Base-by-base conservation (phyloP, 2,113 vertebrate genomes). In the western clawed frog (Xenopus tropicalis) region DNA sequence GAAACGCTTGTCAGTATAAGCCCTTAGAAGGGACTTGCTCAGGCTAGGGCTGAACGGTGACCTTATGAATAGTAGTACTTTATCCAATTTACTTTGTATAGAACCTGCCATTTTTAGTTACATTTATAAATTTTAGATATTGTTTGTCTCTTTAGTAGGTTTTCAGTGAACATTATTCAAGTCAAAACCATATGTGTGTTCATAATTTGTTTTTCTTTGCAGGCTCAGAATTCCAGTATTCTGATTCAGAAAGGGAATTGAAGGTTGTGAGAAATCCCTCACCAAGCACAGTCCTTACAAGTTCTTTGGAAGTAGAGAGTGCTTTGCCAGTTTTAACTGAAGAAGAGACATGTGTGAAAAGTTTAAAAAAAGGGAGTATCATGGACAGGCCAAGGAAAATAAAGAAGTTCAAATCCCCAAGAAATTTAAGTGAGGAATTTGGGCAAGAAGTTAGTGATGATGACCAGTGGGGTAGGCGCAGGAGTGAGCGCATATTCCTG, bases 401-500 rank as follows among this genome's bases (percentile, higher is more conserved):
- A 16, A 88, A 89, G 78, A 94, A 93, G 78, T 83, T 89, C 13
- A 94, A 95, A 65, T 88, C 92, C 0, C 87, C 91, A 0, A 86
- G 90, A 25, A 91, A 93, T 22, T 70, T 93, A 11, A 95, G 91
- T 86, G 93, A 94, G 0, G 96, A 98, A 81, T 91, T 93, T 0
- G 84, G 90, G 1, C 82, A 86, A 0, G 93, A 93, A 75, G 84
- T 88, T 84, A 98, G 95, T 0, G 96, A 98, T 0, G 97, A 98
- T 0, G 96, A 98, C 68, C 89, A 91, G 54, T 99, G 96, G 96
- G 93, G 89, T 0, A 88, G 97, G 0, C 85, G 97, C 2, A 89
- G 97, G 78, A 99, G 97, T 0, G 97, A 99, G 78, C 91, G 97
- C 16, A 98, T 99, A 71, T 98, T 99, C 82, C 95, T 99, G 24